phyloP scores from a whole-genome alignment of 1,140 invertebrate species.

The Colletes gigas region DNA sequence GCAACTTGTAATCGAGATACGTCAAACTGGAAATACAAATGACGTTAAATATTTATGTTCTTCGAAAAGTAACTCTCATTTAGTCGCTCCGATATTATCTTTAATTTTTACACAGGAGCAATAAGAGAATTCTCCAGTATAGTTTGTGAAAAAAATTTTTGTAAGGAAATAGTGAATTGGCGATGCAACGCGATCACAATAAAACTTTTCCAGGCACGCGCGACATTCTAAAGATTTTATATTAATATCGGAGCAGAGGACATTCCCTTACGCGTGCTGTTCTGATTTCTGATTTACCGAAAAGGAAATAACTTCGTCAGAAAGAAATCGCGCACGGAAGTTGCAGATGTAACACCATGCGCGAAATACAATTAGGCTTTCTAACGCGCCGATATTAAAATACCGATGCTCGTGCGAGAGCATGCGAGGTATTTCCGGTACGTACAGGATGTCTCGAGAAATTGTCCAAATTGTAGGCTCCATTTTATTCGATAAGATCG shows the following conservation, averaged over 20 bases:
- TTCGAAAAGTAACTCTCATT: too few relatives aligned
- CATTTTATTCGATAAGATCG: too few relatives aligned
- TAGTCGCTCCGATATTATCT: too few relatives aligned
- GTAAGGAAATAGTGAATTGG: not conserved
- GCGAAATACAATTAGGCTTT: not conserved
- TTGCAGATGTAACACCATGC: not conserved
- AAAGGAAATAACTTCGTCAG: conserved; percentile 15
- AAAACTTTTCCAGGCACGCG: not conserved
- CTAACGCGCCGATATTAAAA: not conserved
- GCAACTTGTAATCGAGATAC: too few relatives aligned
- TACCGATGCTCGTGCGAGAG: not conserved
- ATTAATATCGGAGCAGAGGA: not conserved
- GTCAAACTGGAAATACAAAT: too few relatives aligned
- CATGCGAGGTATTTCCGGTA: not conserved
- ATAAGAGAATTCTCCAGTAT: too few relatives aligned
- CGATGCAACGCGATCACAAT: not conserved
- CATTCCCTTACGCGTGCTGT: not conserved
- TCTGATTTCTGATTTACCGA: conserved; percentile 2
- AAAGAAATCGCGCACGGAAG: not conserved
- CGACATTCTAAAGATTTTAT: not conserved
- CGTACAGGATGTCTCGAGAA: too few relatives aligned
- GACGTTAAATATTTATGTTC: too few relatives aligned
- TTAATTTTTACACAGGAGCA: too few relatives aligned
- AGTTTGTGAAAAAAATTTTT: too few relatives aligned
- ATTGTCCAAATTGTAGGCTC: too few relatives aligned